A percentile compares a stretch with the other conserved stretches of the same genome.
phyloP scores from a whole-genome alignment of 2,797 vertebrate genomes.

The Clarias platycephalus region DNA sequence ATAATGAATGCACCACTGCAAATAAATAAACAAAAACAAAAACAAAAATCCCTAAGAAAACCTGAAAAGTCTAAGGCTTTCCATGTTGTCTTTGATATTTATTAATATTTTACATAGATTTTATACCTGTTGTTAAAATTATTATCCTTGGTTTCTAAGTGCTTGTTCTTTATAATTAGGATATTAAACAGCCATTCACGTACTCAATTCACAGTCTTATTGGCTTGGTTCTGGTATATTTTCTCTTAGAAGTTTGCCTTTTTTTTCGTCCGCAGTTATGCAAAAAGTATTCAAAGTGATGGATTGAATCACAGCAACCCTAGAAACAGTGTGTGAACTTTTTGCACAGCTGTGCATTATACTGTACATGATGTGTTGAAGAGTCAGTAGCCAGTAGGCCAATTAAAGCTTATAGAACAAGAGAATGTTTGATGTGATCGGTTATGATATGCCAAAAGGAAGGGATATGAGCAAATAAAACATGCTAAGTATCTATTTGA shows the following conservation, averaged over 20 bases:
- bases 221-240: neutral
- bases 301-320: neutral
- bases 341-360: neutral
- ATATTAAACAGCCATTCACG: neutral
- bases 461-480: neutral
- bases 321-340: neutral
- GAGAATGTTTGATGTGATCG: neutral
- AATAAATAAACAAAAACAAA: neutral
- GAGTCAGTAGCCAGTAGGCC: neutral
- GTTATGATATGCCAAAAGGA: neutral
- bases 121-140: neutral
- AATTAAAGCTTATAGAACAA: constrained; percentile 3
- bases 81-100: neutral
- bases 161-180: constrained; percentile 1
- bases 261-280: neutral
- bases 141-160: neutral
- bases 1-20: neutral
- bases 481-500: neutral
- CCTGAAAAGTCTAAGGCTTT: neutral
- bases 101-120: neutral
- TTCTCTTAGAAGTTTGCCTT: too few relatives aligned
- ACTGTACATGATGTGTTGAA: neutral
- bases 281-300: too few relatives aligned
- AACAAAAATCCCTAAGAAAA: neutral
- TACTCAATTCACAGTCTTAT: neutral